Evolutionary conservation across 2,113 vertebrate species (phyloP).

Genomic region (Colaptes auratus): DNA sequence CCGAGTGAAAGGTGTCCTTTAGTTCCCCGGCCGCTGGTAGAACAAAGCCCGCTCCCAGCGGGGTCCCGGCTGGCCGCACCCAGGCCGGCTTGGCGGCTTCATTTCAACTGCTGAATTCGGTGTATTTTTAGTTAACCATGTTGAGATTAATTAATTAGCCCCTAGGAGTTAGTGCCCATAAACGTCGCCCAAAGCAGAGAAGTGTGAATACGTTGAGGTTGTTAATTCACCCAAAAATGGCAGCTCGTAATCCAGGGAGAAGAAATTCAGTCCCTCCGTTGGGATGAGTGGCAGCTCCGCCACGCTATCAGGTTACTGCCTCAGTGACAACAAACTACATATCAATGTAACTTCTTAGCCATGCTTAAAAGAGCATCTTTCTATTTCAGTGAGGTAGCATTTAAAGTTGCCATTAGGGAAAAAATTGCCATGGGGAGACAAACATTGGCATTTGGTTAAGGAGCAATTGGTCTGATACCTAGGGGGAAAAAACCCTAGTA

Average conservation of each 20-base stretch:
- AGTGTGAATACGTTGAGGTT: conserved; percentile 75
- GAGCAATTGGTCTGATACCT: conserved; percentile 60
- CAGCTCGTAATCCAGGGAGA: conserved; percentile 74
- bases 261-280: conserved; percentile 69
- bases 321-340: conserved; percentile 61
- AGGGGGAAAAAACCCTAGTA: conserved; percentile 50
- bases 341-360: conserved; percentile 65
- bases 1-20: conserved; percentile 77
- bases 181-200: conserved; percentile 77
- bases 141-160: conserved; percentile 85
- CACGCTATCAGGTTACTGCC: conserved; percentile 36
- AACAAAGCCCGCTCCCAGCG: conserved; percentile 70
- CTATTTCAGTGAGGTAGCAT: conserved; percentile 58
- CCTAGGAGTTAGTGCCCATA: conserved; percentile 78
- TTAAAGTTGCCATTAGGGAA: conserved; percentile 68
- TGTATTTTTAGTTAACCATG: conserved; percentile 77
- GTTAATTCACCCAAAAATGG: conserved; percentile 78
- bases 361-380: conserved; percentile 71
- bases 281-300: conserved; percentile 66
- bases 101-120: conserved; percentile 65
- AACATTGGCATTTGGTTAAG: conserved; percentile 70
- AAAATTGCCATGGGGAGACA: conserved; percentile 61
- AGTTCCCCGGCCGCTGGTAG: conserved; percentile 68
- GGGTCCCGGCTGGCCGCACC: conserved; percentile 64
- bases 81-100: conserved; percentile 62